These are phyloP conservation scores for Euclidia mi DNA, from an alignment of 2,888 invertebrate genomes.

Conservation along the genomic window DNA sequence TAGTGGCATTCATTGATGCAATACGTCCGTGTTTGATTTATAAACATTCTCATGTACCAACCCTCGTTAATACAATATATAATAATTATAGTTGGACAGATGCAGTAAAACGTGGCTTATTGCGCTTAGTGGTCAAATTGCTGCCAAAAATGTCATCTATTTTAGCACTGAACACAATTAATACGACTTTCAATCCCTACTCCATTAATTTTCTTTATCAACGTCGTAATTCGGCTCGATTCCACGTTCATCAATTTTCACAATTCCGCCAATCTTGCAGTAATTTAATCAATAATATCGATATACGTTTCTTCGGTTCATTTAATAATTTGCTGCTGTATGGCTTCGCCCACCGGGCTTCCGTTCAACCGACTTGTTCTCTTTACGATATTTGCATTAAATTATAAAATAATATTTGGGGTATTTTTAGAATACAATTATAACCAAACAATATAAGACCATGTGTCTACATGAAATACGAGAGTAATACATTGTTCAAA, in stretches of 20 bases:
- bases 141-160: neutral
- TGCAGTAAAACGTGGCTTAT: conserved; percentile 27
- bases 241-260: conserved; percentile 17
- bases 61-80: conserved; percentile 59
- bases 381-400: conserved; percentile 3
- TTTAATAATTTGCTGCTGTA: conserved; percentile 17
- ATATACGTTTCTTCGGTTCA: conserved; percentile 12
- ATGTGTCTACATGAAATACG: conserved; percentile 39
- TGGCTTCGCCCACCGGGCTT: conserved; percentile 10
- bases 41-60: conserved; percentile 58
- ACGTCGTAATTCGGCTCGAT: conserved; percentile 5
- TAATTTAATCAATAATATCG: conserved; percentile 20
- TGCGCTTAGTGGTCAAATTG: neutral
- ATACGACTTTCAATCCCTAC: too few species aligned
- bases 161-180: neutral
- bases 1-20: conserved; percentile 60
- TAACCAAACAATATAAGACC: conserved; percentile 31
- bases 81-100: conserved; percentile 42
- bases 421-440: conserved; percentile 14
- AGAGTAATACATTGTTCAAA: conserved; percentile 38
- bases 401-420: conserved; percentile 2
- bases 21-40: conserved; percentile 61
- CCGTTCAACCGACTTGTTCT: conserved; percentile 2
- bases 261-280: conserved; percentile 10
- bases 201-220: neutral